phyloP scores from a whole-genome alignment of 2,113 vertebrate genomes.

The Neolamprologus sp. region DNA sequence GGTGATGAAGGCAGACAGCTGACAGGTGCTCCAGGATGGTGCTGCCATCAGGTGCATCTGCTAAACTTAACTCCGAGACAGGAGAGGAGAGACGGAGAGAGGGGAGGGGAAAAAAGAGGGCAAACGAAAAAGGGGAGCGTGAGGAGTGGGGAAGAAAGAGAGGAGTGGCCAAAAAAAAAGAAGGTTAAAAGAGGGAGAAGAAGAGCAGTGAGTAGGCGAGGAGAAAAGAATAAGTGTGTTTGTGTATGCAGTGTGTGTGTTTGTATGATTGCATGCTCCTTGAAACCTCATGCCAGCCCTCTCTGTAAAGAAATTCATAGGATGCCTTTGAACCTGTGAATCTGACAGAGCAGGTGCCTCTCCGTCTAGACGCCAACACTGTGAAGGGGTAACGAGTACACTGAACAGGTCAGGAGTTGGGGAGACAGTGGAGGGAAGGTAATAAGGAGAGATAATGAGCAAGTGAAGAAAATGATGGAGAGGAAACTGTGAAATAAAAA shows the following conservation, averaged over 20 bases:
- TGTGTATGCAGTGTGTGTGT: not conserved
- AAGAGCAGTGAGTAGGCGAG: not conserved
- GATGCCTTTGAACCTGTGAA: conserved; percentile 26
- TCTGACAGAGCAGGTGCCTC: conserved; percentile 21
- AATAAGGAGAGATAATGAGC: conserved; percentile 43
- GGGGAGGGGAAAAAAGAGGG: not conserved
- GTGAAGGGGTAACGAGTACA: conserved; percentile 36
- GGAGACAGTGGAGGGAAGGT: not conserved
- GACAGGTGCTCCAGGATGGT: conserved; percentile 73
- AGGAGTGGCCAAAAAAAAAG: conserved; percentile 3
- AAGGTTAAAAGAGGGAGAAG: not conserved
- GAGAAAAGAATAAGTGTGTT: not conserved
- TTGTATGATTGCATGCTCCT: not conserved
- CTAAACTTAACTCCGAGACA: conserved; percentile 62
- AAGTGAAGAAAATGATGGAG: conserved; percentile 7
- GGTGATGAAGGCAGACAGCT: conserved; percentile 74
- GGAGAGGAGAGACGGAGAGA: not conserved
- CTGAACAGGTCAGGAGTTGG: conserved; percentile 39
- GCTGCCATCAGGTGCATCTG: conserved; percentile 68
- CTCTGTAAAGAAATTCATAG: conserved; percentile 7
- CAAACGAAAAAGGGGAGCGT: not conserved
- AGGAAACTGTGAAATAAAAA: not conserved
- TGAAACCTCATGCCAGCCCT: conserved; percentile 1
- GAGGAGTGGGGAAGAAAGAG: not conserved
- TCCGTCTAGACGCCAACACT: conserved; percentile 24